Evolutionary conservation across 1,140 invertebrate genomes (phyloP).

Genomic region (Galleria mellonella): DNA sequence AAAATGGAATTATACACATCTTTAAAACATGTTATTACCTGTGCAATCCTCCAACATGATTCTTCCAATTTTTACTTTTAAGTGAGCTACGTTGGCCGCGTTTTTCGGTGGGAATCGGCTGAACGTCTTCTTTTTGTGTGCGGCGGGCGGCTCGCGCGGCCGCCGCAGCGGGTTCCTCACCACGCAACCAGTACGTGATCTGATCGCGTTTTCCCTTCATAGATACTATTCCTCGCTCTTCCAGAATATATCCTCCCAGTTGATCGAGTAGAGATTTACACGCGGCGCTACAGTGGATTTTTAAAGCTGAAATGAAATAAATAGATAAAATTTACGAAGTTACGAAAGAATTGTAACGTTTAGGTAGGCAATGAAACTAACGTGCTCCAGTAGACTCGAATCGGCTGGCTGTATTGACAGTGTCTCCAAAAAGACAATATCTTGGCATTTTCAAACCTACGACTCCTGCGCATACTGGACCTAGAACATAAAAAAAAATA

Average conservation of each 20-base stretch:
- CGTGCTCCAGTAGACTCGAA: constrained; percentile 95
- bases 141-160: constrained; percentile 73
- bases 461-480: constrained; percentile 89
- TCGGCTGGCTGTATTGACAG: constrained; percentile 92
- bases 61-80: constrained; percentile 72
- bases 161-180: constrained; percentile 79
- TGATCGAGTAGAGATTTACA: constrained; percentile 90
- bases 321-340: too few relatives aligned
- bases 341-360: constrained; percentile 5
- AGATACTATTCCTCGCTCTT: constrained; percentile 85
- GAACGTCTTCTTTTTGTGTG: constrained; percentile 59
- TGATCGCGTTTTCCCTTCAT: constrained; percentile 93
- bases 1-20: too few relatives aligned
- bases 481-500: constrained; percentile 35
- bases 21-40: too few relatives aligned
- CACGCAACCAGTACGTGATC: constrained; percentile 90
- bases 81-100: constrained; percentile 78
- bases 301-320: constrained; percentile 76
- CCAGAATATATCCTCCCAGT: constrained; percentile 87
- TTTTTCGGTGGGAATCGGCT: constrained; percentile 33
- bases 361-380: constrained; percentile 28
- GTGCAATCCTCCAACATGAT: constrained; percentile 52
- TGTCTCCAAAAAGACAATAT: constrained; percentile 93
- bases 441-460: constrained; percentile 93
- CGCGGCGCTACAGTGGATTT: constrained; percentile 92